Conservation (phyloP, 2,113 vertebrate genomes). For the Centropus unirufus region DNA sequence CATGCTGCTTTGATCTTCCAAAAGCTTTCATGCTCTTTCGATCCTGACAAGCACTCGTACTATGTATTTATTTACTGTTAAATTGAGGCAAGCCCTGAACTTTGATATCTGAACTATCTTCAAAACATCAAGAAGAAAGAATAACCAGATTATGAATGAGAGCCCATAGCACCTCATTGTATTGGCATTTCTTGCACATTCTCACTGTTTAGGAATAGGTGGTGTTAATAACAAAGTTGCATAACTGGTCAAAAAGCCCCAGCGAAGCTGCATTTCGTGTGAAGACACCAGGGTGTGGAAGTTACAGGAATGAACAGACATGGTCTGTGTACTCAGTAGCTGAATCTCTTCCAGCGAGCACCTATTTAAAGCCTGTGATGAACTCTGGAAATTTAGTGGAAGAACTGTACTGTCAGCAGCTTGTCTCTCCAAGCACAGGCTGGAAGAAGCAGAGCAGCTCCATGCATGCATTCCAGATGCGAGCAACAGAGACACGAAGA, state of each 20-base stretch:
- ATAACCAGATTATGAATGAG: background rate
- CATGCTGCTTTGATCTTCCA: conserved; percentile 35
- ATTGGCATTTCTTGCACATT: fast-evolving
- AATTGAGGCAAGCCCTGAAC: background rate
- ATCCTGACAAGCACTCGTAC: background rate
- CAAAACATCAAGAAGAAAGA: background rate
- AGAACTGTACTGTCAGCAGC: background rate
- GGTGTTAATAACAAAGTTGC: background rate
- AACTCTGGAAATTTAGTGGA: background rate
- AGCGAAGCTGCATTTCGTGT: background rate
- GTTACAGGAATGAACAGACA: background rate
- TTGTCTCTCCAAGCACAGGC: background rate
- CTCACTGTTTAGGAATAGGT: background rate
- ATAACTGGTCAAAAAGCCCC: background rate
- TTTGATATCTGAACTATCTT: background rate
- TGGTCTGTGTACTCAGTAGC: background rate
- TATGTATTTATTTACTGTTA: background rate
- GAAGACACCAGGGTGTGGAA: background rate
- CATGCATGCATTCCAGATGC: background rate
- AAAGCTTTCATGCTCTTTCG: background rate
- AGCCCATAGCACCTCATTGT: background rate
- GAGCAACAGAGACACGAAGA: background rate
- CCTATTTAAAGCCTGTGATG: background rate
- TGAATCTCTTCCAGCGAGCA: background rate
- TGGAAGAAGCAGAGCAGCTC: background rate